phyloP scores from a whole-genome alignment of 2,888 invertebrate species.

The Byasa hedistus region DNA sequence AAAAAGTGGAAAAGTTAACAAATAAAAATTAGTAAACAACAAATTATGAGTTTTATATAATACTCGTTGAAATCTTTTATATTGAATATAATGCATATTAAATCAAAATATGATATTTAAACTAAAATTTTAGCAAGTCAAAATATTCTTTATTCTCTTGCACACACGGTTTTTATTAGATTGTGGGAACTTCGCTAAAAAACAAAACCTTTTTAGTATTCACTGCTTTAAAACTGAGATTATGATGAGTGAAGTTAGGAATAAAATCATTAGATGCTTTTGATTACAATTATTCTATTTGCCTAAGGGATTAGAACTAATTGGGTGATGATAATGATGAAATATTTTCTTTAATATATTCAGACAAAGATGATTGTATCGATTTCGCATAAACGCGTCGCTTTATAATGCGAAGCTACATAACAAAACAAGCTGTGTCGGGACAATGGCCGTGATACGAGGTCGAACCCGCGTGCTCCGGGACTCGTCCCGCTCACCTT shows the following conservation, averaged over 20 bases:
- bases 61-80: slow-evolving; percentile 56
- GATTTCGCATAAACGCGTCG: background rate
- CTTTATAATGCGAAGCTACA: background rate
- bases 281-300: no score
- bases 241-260: no score
- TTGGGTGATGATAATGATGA: no score
- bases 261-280: no score
- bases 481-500: slow-evolving; percentile 62
- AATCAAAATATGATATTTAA: background rate
- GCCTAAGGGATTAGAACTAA: no score
- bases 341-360: no score
- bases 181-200: no score
- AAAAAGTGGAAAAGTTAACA: background rate
- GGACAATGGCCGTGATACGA: slow-evolving; percentile 32
- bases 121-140: no score
- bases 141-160: no score
- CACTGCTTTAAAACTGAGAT: no score
- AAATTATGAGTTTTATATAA: slow-evolving; percentile 1
- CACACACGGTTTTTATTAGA: no score
- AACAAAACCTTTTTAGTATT: no score
- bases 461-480: slow-evolving; percentile 26
- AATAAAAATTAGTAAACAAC: background rate
- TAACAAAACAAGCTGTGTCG: slow-evolving; percentile 14
- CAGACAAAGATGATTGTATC: background rate
- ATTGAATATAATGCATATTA: slow-evolving; percentile 22